Evolutionary conservation across 1,140 invertebrate genomes (phyloP).

Genomic region (Dolichoris vasculosae): DNA sequence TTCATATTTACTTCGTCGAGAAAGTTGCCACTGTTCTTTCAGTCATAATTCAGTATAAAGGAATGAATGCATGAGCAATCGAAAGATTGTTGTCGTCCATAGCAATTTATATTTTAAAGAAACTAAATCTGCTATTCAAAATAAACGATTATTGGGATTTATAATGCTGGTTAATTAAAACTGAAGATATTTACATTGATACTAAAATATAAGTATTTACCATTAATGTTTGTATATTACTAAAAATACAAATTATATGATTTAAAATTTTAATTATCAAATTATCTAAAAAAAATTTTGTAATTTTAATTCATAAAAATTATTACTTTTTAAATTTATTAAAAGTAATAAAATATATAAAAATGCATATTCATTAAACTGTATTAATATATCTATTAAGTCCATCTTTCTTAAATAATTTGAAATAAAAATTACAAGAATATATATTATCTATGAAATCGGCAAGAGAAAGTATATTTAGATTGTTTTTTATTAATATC

Average conservation of each 20-base stretch:
- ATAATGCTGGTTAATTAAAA: not conserved
- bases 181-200: no score
- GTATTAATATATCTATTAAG: no score
- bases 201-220: no score
- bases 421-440: no score
- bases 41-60: conserved; percentile 13
- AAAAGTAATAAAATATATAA: not conserved
- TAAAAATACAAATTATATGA: no score
- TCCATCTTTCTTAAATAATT: no score
- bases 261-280: not conserved
- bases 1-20: conserved; percentile 61
- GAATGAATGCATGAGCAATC: not conserved
- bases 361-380: not conserved
- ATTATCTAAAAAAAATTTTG: not conserved
- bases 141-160: conserved; percentile 9
- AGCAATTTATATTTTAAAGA: conserved; percentile 11
- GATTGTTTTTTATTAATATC: not conserved
- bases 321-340: no score
- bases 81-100: not conserved
- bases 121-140: conserved; percentile 10
- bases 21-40: conserved; percentile 53
- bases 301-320: not conserved
- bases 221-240: no score
- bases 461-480: not conserved
- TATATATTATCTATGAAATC: not conserved